phyloP scores from a whole-genome alignment of 1,140 invertebrate species.

The Rhagoletis pomonella region DNA sequence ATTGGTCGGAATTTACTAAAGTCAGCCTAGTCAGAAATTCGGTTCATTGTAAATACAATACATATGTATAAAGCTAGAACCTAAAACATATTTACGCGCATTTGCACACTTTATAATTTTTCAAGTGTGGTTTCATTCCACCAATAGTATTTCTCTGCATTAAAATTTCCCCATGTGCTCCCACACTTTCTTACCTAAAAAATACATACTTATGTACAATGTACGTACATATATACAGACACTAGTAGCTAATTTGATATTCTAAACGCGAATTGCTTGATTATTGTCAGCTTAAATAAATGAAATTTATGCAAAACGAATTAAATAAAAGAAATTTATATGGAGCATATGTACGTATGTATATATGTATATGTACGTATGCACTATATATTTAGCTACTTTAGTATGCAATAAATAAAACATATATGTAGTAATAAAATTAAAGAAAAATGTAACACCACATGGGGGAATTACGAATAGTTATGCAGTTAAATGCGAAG shows the following conservation, averaged over 20 bases:
- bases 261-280: constrained; percentile 64
- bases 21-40: no score
- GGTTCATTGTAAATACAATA: no score
- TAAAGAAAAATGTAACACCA: not conserved
- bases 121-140: no score
- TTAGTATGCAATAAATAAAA: not conserved
- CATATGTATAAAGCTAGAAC: no score
- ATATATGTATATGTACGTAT: not conserved
- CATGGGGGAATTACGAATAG: not conserved
- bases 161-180: not conserved
- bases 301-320: constrained; percentile 53
- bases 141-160: not conserved
- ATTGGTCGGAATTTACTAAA: no score
- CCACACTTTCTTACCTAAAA: not conserved
- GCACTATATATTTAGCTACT: not conserved
- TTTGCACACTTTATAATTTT: no score
- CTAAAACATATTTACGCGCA: no score
- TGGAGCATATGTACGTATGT: no score
- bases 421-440: not conserved
- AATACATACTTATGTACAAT: no score
- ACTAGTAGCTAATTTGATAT: constrained; percentile 61
- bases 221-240: not conserved
- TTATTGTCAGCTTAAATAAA: constrained; percentile 72
- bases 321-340: constrained; percentile 33
- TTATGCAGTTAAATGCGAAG: not conserved